Evolutionary conservation across 2,888 invertebrate species (phyloP).

Genomic region (Flexamia atlantica): DNA sequence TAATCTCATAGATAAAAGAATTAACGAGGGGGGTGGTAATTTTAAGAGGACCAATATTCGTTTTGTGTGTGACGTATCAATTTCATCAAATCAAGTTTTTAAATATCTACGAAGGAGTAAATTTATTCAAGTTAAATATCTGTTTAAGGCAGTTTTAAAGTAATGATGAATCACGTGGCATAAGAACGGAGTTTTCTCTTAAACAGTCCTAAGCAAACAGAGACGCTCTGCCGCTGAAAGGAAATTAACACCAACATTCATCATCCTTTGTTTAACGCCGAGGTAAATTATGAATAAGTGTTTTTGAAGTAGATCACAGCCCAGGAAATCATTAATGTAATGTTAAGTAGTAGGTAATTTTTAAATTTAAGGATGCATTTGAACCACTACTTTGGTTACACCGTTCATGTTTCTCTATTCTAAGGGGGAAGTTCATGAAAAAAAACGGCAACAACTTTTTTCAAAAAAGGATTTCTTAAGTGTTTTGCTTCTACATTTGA

Average conservation of each 20-base stretch:
- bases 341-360: background rate
- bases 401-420: too few relatives aligned
- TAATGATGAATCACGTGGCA: background rate
- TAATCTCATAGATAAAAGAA: too few relatives aligned
- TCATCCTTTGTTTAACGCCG: constrained; percentile 30
- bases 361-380: background rate
- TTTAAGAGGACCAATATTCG: too few relatives aligned
- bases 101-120: too few relatives aligned
- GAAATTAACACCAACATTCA: constrained; percentile 30
- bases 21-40: too few relatives aligned
- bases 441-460: too few relatives aligned
- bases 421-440: too few relatives aligned
- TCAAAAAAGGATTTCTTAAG: too few relatives aligned
- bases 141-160: background rate
- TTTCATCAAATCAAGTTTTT: too few relatives aligned
- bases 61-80: too few relatives aligned
- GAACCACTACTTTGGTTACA: background rate
- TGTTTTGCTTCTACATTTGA: too few relatives aligned
- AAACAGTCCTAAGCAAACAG: constrained; percentile 21
- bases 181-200: constrained; percentile 17
- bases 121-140: background rate
- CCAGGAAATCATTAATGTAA: background rate
- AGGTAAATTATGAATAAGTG: constrained; percentile 41
- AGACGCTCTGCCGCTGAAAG: constrained; percentile 23
- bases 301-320: background rate